A percentile compares a stretch with the other conserved stretches of the same genome.
phyloP scores from a whole-genome alignment of 2,113 vertebrate genomes.

The Merops nubicus region DNA sequence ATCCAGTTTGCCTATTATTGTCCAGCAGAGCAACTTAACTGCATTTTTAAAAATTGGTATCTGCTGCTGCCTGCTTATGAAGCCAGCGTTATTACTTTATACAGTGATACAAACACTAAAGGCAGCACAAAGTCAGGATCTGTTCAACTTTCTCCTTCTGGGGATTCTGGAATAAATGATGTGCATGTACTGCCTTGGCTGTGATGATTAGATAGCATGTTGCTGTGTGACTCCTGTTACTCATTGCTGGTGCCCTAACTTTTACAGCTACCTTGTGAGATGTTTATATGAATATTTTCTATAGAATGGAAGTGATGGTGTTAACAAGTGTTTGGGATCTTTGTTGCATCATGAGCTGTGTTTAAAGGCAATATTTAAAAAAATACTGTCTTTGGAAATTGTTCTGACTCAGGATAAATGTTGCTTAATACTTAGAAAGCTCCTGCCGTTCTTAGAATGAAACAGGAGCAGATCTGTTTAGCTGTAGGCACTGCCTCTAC shows the following conservation, averaged over 20 bases:
- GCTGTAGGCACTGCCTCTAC: neutral
- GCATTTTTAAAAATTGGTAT: rapidly evolving
- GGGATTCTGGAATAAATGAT: neutral
- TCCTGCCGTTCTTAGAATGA: neutral
- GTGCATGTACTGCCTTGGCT: neutral
- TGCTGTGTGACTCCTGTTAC: neutral
- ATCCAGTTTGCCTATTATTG: neutral
- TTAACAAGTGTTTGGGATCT: neutral
- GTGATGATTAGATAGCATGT: neutral
- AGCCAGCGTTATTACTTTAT: neutral
- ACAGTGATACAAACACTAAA: neutral
- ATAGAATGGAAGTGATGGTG: neutral
- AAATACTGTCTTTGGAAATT: neutral
- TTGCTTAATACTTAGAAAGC: neutral
- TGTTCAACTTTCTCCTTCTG: neutral
- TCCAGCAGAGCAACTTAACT: neutral
- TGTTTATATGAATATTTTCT: neutral
- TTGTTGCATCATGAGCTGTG: neutral
- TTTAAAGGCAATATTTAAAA: neutral
- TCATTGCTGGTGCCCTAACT: conserved; percentile 5
- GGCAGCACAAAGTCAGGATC: neutral
- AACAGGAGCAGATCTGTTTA: neutral
- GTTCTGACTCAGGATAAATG: neutral
- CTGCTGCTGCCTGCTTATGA: neutral
- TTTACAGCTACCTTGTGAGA: neutral